Base-by-base conservation (phyloP, 2,888 invertebrate genomes). In the Tetrapedia diversipes region DNA sequence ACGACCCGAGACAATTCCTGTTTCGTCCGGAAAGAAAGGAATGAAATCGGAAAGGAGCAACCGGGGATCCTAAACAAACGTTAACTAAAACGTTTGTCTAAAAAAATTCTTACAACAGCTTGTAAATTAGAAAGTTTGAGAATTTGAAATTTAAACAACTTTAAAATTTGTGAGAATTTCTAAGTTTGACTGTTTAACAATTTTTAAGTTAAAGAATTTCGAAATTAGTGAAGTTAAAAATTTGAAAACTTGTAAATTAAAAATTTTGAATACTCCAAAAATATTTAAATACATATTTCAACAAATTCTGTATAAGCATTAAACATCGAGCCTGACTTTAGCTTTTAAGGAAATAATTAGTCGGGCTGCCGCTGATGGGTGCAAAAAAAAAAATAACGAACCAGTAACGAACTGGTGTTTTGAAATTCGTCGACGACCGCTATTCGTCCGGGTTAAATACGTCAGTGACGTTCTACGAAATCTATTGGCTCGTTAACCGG, bases 371-470 rank as follows among this genome's bases (percentile, higher is more conserved):
- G 4, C 8, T 51, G 8, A 2, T 4, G 16, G 6, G 16, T 4
- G 0, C n/a, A 43, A 1, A 39, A 43, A 1, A 29, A 32, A 2
- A 19, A 34, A 34, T 3, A 11, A 32, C 22, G 19, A 34, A 22
- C 16, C 10, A 6, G n/a, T n/a, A 24, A 34, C 37, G 54, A 47
- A n/a, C 6, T 22, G 0, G 32, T 32, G 32, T 59, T 75, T 75
- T 41, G 37, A 77, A 77, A 60, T 60, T 60, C 53, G 47, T 45
- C 45, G 66, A 45, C 79, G 76, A 80, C 79, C 80, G 77, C 69
- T 73, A 80, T 80, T 80, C 80, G 60, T 60, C 69, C 73, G 73
- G 45, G 57, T 70, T 77, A 70, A 80, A 80, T 80, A 77, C 80
- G 77, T 70, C 73, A 73, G 77, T 64, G 77, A 67, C 69, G 73